Conservation (phyloP, 2,113 vertebrate species). For the Craseonycteris thonglongyai region DNA sequence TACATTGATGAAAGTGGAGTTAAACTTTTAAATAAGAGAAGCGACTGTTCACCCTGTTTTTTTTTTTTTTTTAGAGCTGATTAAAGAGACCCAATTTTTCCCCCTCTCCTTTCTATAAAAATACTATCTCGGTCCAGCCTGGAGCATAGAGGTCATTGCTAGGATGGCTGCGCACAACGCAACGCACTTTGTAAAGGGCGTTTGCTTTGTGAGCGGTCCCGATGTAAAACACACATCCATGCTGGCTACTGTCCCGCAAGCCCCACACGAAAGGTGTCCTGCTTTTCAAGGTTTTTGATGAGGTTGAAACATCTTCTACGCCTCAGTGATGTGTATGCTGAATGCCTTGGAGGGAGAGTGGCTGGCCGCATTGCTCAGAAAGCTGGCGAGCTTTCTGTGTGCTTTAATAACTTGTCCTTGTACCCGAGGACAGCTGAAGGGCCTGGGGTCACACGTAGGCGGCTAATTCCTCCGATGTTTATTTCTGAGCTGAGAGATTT, state of each 20-base stretch:
- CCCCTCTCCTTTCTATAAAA: slow-evolving; percentile 49
- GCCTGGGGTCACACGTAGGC: rapidly evolving
- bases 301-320: not conserved
- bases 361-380: not conserved
- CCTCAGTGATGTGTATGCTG: not conserved
- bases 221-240: slow-evolving; percentile 16
- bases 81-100: slow-evolving; percentile 75
- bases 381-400: not conserved
- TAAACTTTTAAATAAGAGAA: slow-evolving; percentile 86
- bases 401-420: not conserved
- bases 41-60: slow-evolving; percentile 81
- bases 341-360: not conserved
- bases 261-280: not conserved
- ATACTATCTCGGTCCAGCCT: slow-evolving; percentile 67
- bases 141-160: slow-evolving; percentile 65
- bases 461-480: not conserved
- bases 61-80: slow-evolving; percentile 80
- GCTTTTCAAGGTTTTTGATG: not conserved
- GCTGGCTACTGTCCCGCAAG: not conserved
- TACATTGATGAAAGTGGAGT: slow-evolving; percentile 87
- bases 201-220: not conserved
- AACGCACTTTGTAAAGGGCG: slow-evolving; percentile 28
- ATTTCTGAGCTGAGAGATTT: not conserved
- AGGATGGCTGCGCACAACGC: not conserved
- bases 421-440: not conserved